Evolutionary conservation across 2,113 vertebrate species (phyloP).

Genomic region (Podiceps cristatus): DNA sequence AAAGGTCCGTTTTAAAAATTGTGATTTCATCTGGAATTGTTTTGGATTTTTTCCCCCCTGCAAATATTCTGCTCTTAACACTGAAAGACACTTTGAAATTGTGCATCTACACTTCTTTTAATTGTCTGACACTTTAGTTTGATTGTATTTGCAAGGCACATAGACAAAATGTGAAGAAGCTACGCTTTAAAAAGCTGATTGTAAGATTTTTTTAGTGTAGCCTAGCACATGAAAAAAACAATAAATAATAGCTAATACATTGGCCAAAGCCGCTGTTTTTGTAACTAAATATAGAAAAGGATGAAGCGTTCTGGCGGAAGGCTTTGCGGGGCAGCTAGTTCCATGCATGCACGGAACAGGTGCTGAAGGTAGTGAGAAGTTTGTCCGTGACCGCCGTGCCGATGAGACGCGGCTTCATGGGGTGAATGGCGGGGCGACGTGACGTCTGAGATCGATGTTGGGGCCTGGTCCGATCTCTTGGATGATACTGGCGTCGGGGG

Average conservation of each 20-base stretch:
- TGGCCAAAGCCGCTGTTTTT: background rate
- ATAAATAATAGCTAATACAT: background rate
- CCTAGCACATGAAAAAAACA: background rate
- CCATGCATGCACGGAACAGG: rapidly evolving
- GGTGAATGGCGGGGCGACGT: background rate
- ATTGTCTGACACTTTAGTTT: too few species aligned
- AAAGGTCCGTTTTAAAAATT: rapidly evolving
- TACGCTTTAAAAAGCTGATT: background rate
- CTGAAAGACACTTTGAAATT: background rate
- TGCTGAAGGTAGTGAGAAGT: background rate
- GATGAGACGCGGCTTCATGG: rapidly evolving
- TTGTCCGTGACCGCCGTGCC: rapidly evolving
- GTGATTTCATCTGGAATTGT: background rate
- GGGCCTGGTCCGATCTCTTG: rapidly evolving
- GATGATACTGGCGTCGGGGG: background rate
- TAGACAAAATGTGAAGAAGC: background rate
- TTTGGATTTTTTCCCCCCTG: too few species aligned
- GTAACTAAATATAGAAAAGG: background rate
- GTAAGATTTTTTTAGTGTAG: background rate
- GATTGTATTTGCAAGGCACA: too few species aligned
- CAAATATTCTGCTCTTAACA: background rate
- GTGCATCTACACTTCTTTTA: background rate
- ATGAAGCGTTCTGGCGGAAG: background rate
- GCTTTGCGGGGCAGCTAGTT: background rate
- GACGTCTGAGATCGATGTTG: background rate